Percentiles rank a stretch among this genome's conserved stretches.
phyloP scores from a whole-genome alignment of 2,888 invertebrate species.

The Clusia tigrina region DNA sequence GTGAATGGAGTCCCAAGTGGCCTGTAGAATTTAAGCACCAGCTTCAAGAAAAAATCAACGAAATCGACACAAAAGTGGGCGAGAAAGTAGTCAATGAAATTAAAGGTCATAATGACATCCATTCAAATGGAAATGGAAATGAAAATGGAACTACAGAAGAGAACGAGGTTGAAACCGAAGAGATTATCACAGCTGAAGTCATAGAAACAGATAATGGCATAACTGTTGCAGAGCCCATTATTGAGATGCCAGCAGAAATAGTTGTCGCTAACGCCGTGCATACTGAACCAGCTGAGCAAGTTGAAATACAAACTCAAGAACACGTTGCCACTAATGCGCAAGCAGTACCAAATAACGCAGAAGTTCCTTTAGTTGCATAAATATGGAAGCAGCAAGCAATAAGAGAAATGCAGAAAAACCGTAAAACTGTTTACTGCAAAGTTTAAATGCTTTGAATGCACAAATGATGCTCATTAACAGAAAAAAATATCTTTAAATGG shows the following conservation, averaged over 20 bases:
- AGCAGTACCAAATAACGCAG: constrained; percentile 36
- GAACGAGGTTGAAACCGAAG: constrained; percentile 39
- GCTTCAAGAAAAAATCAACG: constrained; percentile 74
- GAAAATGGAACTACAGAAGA: constrained; percentile 18
- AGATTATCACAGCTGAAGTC: constrained; percentile 15
- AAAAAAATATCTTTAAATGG: neutral
- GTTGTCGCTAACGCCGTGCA: constrained; percentile 4
- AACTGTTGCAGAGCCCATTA: constrained; percentile 23
- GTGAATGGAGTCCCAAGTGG: constrained; percentile 86
- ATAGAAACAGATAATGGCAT: constrained; percentile 24
- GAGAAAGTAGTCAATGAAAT: constrained; percentile 72
- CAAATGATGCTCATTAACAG: neutral
- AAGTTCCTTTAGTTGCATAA: constrained; percentile 45
- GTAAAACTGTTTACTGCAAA: neutral
- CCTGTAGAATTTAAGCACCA: constrained; percentile 75
- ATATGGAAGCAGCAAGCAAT: constrained; percentile 3
- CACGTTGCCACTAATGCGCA: constrained; percentile 31
- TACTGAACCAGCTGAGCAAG: constrained; percentile 8
- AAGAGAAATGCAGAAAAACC: neutral
- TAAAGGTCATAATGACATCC: constrained; percentile 45
- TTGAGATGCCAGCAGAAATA: neutral
- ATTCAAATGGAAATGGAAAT: constrained; percentile 47
- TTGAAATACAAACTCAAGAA: constrained; percentile 26
- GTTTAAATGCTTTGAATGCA: neutral
- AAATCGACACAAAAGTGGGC: constrained; percentile 76